Evolutionary conservation across 2,797 vertebrate species (phyloP).

Genomic region (Anguilla obscura): DNA sequence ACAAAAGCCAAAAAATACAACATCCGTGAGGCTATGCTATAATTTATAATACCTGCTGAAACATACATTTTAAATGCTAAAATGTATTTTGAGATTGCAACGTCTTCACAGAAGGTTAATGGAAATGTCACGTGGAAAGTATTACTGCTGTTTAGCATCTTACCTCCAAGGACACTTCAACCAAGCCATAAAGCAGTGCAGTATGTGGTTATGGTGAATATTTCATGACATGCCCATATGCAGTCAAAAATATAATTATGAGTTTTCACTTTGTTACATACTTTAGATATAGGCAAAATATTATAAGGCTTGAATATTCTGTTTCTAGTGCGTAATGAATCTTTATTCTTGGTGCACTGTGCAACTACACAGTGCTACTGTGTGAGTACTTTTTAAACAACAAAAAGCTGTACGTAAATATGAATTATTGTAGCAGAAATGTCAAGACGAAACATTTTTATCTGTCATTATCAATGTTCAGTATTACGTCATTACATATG

Average conservation of each 20-base stretch:
- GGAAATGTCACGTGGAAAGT: background rate
- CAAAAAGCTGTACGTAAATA: background rate
- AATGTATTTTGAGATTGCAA: background rate
- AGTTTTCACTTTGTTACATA: background rate
- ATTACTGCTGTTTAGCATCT: background rate
- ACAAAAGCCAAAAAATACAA: background rate
- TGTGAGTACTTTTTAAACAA: background rate
- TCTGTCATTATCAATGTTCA: background rate
- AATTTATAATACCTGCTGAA: background rate
- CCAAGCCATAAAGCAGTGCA: background rate
- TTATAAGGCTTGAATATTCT: background rate
- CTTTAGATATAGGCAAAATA: background rate
- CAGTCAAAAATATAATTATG: background rate
- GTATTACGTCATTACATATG: background rate
- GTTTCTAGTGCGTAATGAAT: background rate
- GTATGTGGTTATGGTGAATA: background rate
- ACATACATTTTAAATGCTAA: background rate
- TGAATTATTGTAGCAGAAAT: background rate
- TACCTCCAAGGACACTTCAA: background rate
- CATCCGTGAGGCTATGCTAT: background rate
- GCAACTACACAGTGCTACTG: too few relatives aligned
- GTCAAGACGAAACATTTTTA: background rate
- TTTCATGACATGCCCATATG: background rate
- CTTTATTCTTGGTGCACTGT: too few relatives aligned
- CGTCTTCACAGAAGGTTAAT: background rate